A percentile compares a stretch with the other conserved stretches of the same genome.
Evolutionary conservation across 2,888 invertebrate species (phyloP).

Genomic region (Drosophila testacea): DNA sequence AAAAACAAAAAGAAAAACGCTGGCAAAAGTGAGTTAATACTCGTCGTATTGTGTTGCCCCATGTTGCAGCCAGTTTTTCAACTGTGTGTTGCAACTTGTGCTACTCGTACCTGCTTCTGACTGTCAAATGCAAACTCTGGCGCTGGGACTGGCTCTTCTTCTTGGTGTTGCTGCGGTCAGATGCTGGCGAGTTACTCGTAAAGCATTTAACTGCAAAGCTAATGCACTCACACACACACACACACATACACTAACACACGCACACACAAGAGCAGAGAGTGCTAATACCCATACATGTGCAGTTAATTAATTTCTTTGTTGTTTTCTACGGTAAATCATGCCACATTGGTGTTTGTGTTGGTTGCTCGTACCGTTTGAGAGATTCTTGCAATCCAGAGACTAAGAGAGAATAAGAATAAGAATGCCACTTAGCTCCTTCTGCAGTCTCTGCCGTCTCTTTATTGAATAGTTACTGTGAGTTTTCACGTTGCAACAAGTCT

Average conservation of each 20-base stretch:
- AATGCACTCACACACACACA: conserved; percentile 70
- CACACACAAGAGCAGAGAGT: conserved; percentile 9
- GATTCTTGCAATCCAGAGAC: conserved; percentile 25
- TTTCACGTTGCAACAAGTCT: conserved; percentile 52
- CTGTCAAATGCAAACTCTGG: conserved; percentile 72
- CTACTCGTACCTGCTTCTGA: conserved; percentile 53
- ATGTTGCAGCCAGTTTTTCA: conserved; percentile 52
- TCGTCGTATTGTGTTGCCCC: conserved; percentile 34
- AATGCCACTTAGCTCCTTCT: conserved; percentile 50
- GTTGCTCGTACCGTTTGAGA: conserved; percentile 49
- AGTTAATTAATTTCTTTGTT: conserved; percentile 82
- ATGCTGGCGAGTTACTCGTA: conserved; percentile 62
- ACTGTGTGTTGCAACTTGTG: conserved; percentile 45
- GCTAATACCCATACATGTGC: conserved; percentile 59
- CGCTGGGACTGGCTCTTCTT: conserved; percentile 25
- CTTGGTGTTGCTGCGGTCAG: conserved; percentile 35
- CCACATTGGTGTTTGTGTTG: conserved; percentile 52
- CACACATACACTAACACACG: conserved; percentile 30
- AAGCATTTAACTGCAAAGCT: conserved; percentile 76
- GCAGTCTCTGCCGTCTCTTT: conserved; percentile 44
- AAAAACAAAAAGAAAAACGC: conserved; percentile 30
- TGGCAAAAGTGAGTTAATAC: conserved; percentile 76
- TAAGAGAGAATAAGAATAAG: conserved; percentile 34
- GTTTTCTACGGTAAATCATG: conserved; percentile 80
- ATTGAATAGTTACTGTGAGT: conserved; percentile 57